Conservation (phyloP, 2,113 vertebrate species). For the Noturus placidus region DNA sequence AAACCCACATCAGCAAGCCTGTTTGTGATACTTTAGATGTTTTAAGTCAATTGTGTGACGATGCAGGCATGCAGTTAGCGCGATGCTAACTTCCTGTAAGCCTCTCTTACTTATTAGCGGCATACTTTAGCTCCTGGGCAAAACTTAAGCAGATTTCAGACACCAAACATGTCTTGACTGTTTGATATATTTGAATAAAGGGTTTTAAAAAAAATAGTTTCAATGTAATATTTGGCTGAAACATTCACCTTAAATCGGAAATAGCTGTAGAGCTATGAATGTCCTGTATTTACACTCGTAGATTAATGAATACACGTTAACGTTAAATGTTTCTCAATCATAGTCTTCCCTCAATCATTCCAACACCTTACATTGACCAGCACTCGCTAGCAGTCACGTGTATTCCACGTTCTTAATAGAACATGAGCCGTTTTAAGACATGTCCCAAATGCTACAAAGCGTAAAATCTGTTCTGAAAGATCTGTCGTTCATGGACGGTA, state of each 20-base stretch:
- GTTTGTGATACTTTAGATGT: neutral
- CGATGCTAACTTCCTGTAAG: neutral
- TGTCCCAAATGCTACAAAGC: too few relatives aligned
- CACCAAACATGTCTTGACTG: neutral
- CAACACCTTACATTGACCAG: neutral
- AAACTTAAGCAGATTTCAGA: neutral
- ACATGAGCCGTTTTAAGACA: neutral
- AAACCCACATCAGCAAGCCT: neutral
- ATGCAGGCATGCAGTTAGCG: neutral
- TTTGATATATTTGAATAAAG: neutral
- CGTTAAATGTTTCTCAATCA: neutral
- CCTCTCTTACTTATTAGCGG: neutral
- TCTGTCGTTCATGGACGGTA: neutral
- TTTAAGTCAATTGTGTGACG: neutral
- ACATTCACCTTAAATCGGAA: neutral
- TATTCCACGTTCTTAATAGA: neutral
- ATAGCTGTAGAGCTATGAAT: neutral
- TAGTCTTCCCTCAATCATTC: neutral
- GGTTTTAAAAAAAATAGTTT: neutral
- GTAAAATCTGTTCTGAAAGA: neutral
- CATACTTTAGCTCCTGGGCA: neutral
- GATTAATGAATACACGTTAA: neutral
- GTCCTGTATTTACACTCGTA: neutral
- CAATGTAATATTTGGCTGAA: neutral
- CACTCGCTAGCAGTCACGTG: neutral